These are phyloP conservation scores for Glandiceps talaboti DNA, from an alignment of 53 echinoderm and acorn worm species.

Conservation along the genomic window DNA sequence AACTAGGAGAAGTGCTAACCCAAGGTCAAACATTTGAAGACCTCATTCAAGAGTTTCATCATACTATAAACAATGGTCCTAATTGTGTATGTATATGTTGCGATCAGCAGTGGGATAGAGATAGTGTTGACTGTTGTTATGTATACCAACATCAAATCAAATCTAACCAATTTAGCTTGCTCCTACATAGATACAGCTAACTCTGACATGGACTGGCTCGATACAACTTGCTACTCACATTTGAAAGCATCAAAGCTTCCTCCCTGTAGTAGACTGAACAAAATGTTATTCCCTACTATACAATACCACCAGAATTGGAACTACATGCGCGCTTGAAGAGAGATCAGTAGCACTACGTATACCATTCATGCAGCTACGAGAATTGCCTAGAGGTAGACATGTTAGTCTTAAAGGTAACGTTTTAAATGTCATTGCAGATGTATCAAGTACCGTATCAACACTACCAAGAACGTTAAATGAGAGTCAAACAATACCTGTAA, in stretches of 20 bases:
- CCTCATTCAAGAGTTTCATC: neutral
- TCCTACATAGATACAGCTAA: constrained; percentile 2
- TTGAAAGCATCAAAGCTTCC: constrained; percentile 12
- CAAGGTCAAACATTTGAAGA: neutral
- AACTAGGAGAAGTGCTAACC: neutral
- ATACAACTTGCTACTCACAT: constrained; percentile 11
- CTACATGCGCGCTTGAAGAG: constrained; percentile 28
- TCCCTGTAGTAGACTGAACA: constrained; percentile 6
- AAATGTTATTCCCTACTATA: constrained; percentile 2
- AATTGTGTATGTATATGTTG: constrained; percentile 21
- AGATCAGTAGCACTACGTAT: constrained; percentile 22
- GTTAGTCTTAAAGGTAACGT: constrained; percentile 26
- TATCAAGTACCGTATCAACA: constrained; percentile 21
- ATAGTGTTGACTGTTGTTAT: constrained; percentile 7
- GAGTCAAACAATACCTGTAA: constrained; percentile 26
- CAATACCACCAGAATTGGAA: too few relatives aligned
- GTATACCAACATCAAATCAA: neutral
- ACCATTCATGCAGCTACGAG: constrained; percentile 44
- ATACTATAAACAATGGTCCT: constrained; percentile 10
- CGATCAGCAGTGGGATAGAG: constrained; percentile 28
- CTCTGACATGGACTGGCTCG: constrained; percentile 15
- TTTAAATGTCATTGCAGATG: constrained; percentile 34
- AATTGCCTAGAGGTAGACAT: constrained; percentile 37
- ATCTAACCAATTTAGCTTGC: neutral
- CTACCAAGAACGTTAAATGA: constrained; percentile 14